Evolutionary conservation across 2,113 vertebrate genomes (phyloP).

Genomic region (Donacobius atricapilla): DNA sequence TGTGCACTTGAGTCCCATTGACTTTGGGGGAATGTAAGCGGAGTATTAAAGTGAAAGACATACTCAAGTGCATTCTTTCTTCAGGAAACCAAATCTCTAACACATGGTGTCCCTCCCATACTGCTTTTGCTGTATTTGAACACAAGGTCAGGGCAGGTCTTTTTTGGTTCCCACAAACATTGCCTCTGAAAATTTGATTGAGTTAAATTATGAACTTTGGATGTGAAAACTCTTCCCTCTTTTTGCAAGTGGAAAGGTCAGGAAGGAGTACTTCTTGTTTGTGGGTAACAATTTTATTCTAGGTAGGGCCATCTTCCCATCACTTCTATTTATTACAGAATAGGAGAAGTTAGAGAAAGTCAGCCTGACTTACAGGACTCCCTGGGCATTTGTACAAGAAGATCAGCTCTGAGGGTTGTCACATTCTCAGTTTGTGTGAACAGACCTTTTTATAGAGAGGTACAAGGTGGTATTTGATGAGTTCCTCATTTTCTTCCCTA

Average conservation of each 20-base stretch:
- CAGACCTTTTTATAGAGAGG: neutral
- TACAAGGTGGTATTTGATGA: neutral
- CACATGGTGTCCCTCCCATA: neutral
- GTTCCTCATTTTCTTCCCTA: neutral
- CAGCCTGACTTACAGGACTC: neutral
- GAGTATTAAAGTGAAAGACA: neutral
- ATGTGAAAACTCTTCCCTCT: neutral
- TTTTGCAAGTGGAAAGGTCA: neutral
- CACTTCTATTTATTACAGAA: neutral
- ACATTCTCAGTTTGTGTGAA: neutral
- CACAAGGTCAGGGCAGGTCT: neutral
- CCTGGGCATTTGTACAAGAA: neutral
- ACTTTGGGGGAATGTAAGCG: neutral
- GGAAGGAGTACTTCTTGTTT: neutral
- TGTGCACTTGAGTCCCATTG: neutral
- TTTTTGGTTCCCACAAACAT: neutral
- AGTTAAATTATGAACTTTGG: neutral
- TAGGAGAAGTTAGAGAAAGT: neutral
- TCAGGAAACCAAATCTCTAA: slow-evolving; percentile 3
- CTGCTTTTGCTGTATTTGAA: neutral
- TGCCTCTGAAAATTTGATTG: neutral
- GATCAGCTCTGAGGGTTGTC: neutral
- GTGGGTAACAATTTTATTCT: neutral
- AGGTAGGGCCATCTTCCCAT: neutral
- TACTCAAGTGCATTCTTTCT: slow-evolving; percentile 15